These are phyloP conservation scores for Hypocryptadius cinnamomeus DNA, from an alignment of 2,113 vertebrate species.

Conservation along the genomic window DNA sequence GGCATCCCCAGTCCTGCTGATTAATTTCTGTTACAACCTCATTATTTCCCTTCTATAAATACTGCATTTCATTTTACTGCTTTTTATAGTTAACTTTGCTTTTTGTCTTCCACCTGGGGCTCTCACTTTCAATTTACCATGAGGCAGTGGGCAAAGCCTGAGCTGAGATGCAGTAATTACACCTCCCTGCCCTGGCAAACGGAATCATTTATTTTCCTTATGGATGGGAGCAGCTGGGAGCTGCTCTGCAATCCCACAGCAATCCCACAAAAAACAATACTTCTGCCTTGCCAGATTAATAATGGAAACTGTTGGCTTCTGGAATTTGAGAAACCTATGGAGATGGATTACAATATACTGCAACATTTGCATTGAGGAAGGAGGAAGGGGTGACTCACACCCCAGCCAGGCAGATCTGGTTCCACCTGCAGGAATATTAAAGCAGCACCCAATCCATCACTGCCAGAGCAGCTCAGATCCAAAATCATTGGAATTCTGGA, in stretches of 20 bases:
- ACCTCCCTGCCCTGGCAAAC: background rate
- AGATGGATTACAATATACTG: background rate
- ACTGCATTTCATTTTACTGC: background rate
- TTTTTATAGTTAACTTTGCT: background rate
- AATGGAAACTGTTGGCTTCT: background rate
- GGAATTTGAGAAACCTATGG: background rate
- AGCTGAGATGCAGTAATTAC: conserved; percentile 33
- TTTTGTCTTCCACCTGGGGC: background rate
- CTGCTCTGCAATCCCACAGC: conserved; percentile 19
- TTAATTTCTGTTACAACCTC: conserved; percentile 7
- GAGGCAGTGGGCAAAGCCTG: background rate
- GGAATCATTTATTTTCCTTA: conserved; percentile 18
- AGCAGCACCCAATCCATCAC: background rate
- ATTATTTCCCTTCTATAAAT: conserved; percentile 27
- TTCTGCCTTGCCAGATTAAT: background rate
- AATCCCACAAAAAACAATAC: background rate
- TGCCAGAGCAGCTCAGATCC: background rate
- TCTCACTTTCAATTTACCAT: conserved; percentile 24
- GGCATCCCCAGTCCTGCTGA: background rate
- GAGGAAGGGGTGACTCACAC: background rate
- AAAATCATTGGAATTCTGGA: background rate
- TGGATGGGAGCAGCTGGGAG: conserved; percentile 3
- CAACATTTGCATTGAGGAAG: background rate
- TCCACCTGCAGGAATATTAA: conserved; percentile 6
- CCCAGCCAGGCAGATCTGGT: background rate